A percentile compares a stretch with the other conserved stretches of the same genome.
These are phyloP conservation scores for Erebia palarica DNA, from an alignment of 2,888 invertebrate genomes.

Conservation along the genomic window DNA sequence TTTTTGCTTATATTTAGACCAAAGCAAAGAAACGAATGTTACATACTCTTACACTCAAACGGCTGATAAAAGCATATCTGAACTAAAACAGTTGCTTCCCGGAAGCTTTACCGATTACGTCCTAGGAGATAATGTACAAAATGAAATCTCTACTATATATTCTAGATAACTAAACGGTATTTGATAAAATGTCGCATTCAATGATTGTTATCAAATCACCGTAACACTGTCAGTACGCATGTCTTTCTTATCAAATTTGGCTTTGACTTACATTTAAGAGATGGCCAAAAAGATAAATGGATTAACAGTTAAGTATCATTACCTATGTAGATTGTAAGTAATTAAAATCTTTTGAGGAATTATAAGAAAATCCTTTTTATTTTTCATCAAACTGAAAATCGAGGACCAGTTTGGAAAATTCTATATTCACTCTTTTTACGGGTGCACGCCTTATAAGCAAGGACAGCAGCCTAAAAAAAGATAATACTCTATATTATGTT, in stretches of 20 bases:
- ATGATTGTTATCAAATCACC: conserved; percentile 48
- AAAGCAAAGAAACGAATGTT: too few relatives aligned
- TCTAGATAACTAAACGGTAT: conserved; percentile 28
- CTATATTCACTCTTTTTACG: too few relatives aligned
- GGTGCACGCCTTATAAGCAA: too few relatives aligned
- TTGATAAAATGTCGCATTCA: conserved; percentile 53
- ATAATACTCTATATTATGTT: too few relatives aligned
- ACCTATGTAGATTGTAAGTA: background rate
- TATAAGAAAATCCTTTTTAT: background rate
- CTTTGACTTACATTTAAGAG: conserved; percentile 37
- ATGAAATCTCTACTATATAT: background rate
- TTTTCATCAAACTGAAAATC: background rate
- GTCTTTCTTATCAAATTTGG: conserved; percentile 29
- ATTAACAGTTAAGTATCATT: background rate
- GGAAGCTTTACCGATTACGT: conserved; percentile 3
- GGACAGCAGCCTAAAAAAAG: too few relatives aligned
- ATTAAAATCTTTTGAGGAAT: background rate
- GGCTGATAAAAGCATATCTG: background rate
- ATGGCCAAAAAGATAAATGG: background rate
- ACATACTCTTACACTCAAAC: background rate
- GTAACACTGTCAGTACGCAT: conserved; percentile 45
- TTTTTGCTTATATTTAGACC: too few relatives aligned
- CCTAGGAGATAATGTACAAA: conserved; percentile 39
- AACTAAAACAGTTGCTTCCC: conserved; percentile 2
- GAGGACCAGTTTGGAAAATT: too few relatives aligned